These are phyloP conservation scores for Dryobota labecula DNA, from an alignment of 2,888 invertebrate species.

Conservation along the genomic window DNA sequence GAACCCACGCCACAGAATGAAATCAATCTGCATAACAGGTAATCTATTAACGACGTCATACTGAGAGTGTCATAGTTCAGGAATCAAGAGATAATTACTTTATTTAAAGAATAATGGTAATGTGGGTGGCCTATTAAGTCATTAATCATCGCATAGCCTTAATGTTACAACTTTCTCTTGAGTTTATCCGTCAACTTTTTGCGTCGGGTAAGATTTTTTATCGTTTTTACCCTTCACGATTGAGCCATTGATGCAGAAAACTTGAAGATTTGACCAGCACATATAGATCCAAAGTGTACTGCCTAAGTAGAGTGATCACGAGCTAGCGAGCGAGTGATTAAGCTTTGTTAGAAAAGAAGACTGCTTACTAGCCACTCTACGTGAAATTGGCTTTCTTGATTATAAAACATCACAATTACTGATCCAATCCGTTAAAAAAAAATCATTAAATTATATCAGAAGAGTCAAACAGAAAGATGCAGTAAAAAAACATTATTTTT, in stretches of 20 bases:
- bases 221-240: too few species aligned
- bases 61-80: slow-evolving; percentile 1
- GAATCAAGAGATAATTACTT: slow-evolving; percentile 18
- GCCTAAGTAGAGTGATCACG: too few species aligned
- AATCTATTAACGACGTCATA: slow-evolving; percentile 25
- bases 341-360: too few species aligned
- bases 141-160: slow-evolving; percentile 18
- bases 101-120: slow-evolving; percentile 2
- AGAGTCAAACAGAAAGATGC: neutral
- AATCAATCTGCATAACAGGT: slow-evolving; percentile 10
- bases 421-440: too few species aligned
- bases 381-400: too few species aligned
- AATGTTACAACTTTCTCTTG: neutral
- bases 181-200: neutral
- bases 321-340: too few species aligned
- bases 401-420: too few species aligned
- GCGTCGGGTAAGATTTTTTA: neutral
- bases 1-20: neutral
- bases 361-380: too few species aligned
- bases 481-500: neutral
- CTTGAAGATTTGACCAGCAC: too few species aligned
- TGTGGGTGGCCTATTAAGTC: neutral
- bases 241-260: too few species aligned
- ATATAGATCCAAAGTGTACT: too few species aligned
- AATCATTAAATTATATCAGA: neutral